These are phyloP conservation scores for Bujurquina vittata DNA, from an alignment of 2,113 vertebrate species.

Conservation along the genomic window DNA sequence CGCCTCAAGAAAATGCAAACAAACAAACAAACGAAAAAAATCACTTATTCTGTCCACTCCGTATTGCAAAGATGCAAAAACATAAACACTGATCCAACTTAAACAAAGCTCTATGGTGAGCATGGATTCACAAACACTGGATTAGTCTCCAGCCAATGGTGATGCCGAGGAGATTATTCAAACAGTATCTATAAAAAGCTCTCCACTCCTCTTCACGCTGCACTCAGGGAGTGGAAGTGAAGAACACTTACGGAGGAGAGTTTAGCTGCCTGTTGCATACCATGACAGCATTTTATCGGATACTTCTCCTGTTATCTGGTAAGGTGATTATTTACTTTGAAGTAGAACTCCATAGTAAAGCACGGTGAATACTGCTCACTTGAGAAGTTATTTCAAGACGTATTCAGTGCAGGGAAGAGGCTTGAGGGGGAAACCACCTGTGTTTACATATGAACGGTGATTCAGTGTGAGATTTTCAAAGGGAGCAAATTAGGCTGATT, in stretches of 20 bases:
- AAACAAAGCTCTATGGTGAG: conserved; percentile 31
- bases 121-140: conserved; percentile 34
- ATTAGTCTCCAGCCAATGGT: conserved; percentile 63
- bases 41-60: neutral
- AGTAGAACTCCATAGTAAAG: neutral
- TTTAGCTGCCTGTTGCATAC: conserved; percentile 33
- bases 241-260: conserved; percentile 19
- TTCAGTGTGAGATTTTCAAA: neutral
- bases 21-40: neutral
- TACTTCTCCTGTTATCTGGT: conserved; percentile 77
- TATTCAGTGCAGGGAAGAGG: neutral
- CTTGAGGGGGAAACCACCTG: neutral
- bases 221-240: conserved; percentile 33
- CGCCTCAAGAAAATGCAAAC: neutral
- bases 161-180: conserved; percentile 71
- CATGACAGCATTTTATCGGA: conserved; percentile 67
- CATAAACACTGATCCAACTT: neutral
- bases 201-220: conserved; percentile 6
- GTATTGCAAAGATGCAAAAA: neutral
- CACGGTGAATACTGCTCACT: neutral
- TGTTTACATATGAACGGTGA: neutral
- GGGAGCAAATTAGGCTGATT: neutral
- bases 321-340: conserved; percentile 40
- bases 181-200: conserved; percentile 68
- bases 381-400: neutral